phyloP scores from a whole-genome alignment of 64 coral and sea anemone species.

The Hydrozoanthus tunicans region DNA sequence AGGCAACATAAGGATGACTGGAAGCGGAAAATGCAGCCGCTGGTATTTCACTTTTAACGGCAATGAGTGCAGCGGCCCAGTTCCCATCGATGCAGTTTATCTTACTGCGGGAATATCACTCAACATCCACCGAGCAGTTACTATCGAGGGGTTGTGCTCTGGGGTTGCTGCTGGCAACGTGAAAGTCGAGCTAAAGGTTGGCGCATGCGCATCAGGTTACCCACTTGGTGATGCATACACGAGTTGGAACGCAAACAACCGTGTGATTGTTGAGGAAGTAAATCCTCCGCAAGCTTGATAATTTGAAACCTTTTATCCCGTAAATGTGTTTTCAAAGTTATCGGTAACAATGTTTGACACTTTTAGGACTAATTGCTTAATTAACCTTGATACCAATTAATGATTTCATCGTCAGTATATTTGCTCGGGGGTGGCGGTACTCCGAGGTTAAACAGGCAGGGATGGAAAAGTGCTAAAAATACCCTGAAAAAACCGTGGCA shows the following conservation, averaged over 20 bases:
- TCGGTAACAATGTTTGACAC: too few relatives aligned
- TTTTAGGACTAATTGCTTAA: too few relatives aligned
- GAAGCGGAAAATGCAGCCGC: not conserved
- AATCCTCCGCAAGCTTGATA: not conserved
- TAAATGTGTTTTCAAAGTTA: too few relatives aligned
- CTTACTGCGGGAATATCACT: not conserved
- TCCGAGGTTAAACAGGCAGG: too few relatives aligned
- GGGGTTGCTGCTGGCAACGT: not conserved
- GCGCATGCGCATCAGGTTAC: not conserved
- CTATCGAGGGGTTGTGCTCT: constrained; percentile 20
- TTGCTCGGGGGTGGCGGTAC: too few relatives aligned
- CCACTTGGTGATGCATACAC: constrained; percentile 26
- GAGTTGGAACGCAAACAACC: constrained; percentile 11
- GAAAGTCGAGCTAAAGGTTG: constrained; percentile 18
- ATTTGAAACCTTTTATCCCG: too few relatives aligned
- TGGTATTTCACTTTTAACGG: constrained; percentile 56
- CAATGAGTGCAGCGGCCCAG: not conserved
- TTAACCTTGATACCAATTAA: too few relatives aligned
- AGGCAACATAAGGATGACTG: constrained; percentile 23
- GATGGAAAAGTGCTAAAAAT: too few relatives aligned
- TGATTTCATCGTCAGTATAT: too few relatives aligned
- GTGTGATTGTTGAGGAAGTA: constrained; percentile 40
- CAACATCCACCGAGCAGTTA: constrained; percentile 7
- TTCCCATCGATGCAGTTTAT: constrained; percentile 9
- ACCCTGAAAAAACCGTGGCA: too few relatives aligned